Percentiles rank a stretch among this genome's conserved stretches.
Conservation (phyloP, 2,797 vertebrate genomes). For the Molothrus ater region DNA sequence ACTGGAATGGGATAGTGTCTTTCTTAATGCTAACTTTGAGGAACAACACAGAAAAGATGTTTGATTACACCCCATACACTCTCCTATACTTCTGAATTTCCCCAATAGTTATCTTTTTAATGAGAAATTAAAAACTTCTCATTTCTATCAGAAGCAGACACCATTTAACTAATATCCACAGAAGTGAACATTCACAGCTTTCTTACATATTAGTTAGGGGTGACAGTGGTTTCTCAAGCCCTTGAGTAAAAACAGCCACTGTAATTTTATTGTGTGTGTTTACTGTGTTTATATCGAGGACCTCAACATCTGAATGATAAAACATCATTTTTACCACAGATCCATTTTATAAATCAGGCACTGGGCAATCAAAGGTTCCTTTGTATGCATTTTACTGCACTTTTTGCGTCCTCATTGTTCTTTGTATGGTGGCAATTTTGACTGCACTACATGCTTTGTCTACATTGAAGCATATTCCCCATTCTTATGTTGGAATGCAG, state of each 20-base stretch:
- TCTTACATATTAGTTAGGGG: not conserved
- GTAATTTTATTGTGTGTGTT: not conserved
- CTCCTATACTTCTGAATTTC: not conserved
- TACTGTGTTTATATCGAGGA: not conserved
- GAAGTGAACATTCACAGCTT: not conserved
- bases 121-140: not conserved
- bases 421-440: not conserved
- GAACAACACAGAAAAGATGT: not conserved
- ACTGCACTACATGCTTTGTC: not conserved
- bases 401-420: not conserved
- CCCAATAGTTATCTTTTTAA: not conserved
- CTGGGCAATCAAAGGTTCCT: not conserved
- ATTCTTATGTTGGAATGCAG: not conserved
- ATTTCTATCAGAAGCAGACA: not conserved
- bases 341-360: not conserved
- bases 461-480: not conserved
- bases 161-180: not conserved
- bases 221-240: not conserved
- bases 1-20: not conserved
- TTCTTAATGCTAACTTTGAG: not conserved
- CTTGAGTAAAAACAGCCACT: not conserved
- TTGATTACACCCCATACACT: accelerated
- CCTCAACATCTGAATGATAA: not conserved
- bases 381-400: not conserved
- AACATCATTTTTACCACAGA: not conserved